Evolutionary conservation across 2,888 invertebrate genomes (phyloP), one percentile per base, ranked within the genome.

Genomic region (Myopa tessellatipennis): DNA sequence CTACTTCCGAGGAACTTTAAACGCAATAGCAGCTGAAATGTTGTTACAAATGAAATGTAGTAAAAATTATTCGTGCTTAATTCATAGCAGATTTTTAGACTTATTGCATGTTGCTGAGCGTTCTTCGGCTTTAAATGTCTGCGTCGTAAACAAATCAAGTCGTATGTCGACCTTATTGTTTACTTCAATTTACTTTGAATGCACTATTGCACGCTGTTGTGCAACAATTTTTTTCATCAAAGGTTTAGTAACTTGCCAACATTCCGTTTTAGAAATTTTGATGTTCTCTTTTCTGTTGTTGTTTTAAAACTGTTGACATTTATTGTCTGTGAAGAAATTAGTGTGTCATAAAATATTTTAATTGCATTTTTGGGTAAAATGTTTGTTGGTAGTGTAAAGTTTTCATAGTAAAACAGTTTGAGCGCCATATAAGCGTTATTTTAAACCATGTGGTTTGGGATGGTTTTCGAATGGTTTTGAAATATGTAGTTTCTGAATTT

Each of bases 241-340:
- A 26, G 26, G 26, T 26, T 26, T 26, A 26, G 26, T 1, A 26
- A 26, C 1, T 26, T 26, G 26, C 26, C 12, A 12, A 50, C 6
- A 12, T 50, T 50, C 12, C 50, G 55, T 55, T 71, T 71, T 16
- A n/a, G 55, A 55, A 10, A 6, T 55, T 16, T 55, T 6, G 10
- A 2, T 55, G 16, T 55, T 55, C 55, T 1, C 55, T 0, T n/a
- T 12, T n/a, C 10, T 12, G 10, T n/a, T 4, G 16, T 55, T 55
- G 18, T 10, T 34, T 7, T 40, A 40, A 38, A 40, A n/a, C 36
- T 67, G 38, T 40, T 67, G 8, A 67, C 10, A 40, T 69, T 69
- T 69, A 69, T 69, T 69, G 69, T 34, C 50, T 72, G 72, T 74
- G 73, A 74, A 74, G 26, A 40, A 74, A 63, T 71, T 74, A 16